These are phyloP conservation scores for Vollenhovia emeryi DNA, from an alignment of 1,140 invertebrate species.

Conservation along the genomic window DNA sequence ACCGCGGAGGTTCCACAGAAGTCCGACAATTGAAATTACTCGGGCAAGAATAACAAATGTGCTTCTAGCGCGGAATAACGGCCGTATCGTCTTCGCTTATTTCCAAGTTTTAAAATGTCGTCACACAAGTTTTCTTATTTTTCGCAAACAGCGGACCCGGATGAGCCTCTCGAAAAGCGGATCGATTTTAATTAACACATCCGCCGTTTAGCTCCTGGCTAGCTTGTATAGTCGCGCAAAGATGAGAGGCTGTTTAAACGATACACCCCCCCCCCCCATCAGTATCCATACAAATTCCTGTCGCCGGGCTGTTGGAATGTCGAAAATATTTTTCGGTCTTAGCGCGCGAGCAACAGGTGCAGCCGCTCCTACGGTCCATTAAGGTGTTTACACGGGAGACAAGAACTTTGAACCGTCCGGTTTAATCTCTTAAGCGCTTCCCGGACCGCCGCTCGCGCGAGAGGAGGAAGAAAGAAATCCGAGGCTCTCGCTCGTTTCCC, in stretches of 20 bases:
- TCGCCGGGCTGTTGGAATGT: conserved; percentile 36
- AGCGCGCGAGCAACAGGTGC: conserved; percentile 68
- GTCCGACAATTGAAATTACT: neutral
- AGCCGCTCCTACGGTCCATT: conserved; percentile 66
- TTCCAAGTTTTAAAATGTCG: neutral
- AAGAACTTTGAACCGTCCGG: conserved; percentile 74
- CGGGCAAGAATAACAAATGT: neutral
- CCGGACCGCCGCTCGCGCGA: conserved; percentile 34
- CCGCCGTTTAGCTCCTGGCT: neutral
- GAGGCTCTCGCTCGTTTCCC: neutral
- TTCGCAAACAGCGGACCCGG: neutral
- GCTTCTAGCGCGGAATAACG: neutral
- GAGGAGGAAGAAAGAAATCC: conserved; percentile 24
- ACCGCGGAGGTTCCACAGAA: neutral
- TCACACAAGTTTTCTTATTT: neutral
- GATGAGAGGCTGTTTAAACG: conserved; percentile 7
- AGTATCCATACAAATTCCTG: neutral
- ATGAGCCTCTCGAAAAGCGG: neutral
- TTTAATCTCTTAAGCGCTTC: conserved; percentile 72
- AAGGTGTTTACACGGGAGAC: conserved; percentile 74
- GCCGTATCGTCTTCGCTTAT: neutral
- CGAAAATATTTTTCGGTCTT: conserved; percentile 72
- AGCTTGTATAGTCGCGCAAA: neutral
- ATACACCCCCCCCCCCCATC: neutral
- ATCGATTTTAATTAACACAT: neutral